Percentiles rank a stretch among this genome's conserved stretches.
phyloP scores from a whole-genome alignment of 2,888 invertebrate genomes.

The Cynaeus angustus region DNA sequence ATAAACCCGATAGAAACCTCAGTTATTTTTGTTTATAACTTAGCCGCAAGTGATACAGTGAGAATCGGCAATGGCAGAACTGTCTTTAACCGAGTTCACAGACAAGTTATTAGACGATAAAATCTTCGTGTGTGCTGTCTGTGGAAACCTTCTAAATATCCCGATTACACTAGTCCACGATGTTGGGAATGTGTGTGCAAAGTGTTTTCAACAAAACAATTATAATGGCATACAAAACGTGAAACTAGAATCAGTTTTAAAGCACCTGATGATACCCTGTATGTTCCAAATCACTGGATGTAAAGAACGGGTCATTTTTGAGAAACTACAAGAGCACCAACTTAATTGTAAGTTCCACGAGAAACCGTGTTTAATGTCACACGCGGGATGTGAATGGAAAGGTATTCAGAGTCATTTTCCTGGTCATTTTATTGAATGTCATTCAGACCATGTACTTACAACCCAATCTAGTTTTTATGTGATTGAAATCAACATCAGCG shows the following conservation, averaged over 20 bases:
- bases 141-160: constrained; percentile 59
- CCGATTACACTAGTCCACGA: constrained; percentile 64
- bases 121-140: constrained; percentile 59
- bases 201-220: constrained; percentile 57
- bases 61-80: constrained; percentile 49
- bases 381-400: constrained; percentile 58
- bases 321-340: constrained; percentile 56
- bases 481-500: constrained; percentile 60
- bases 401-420: constrained; percentile 60
- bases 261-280: constrained; percentile 60
- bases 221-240: constrained; percentile 55
- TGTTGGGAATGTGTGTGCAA: constrained; percentile 62
- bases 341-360: constrained; percentile 57
- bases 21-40: constrained; percentile 4
- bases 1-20: background rate
- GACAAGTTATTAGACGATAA: constrained; percentile 58
- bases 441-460: constrained; percentile 62
- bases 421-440: constrained; percentile 61
- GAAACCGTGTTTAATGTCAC: constrained; percentile 56
- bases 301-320: constrained; percentile 51
- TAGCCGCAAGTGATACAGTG: background rate
- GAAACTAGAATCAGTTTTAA: constrained; percentile 59
- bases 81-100: constrained; percentile 55
- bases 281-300: constrained; percentile 61
- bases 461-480: constrained; percentile 60